Conservation (phyloP, 1,140 invertebrate genomes). For the Lasioglossum baleicum region DNA sequence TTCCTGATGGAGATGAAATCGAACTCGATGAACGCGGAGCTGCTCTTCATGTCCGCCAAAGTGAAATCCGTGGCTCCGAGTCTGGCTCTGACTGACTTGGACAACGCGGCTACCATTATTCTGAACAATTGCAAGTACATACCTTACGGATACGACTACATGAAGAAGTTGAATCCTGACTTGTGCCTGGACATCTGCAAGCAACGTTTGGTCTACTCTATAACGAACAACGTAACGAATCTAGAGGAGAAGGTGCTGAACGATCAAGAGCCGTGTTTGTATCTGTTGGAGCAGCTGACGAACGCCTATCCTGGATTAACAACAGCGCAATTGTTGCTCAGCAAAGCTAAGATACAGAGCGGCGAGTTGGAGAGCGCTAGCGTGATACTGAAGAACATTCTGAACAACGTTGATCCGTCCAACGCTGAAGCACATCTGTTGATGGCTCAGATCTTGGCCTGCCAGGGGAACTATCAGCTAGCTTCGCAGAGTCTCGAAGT, state of each 20-base stretch:
- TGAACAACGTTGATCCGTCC: slow-evolving; percentile 87
- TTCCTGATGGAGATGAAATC: slow-evolving; percentile 91
- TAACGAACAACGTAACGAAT: slow-evolving; percentile 63
- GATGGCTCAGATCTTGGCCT: slow-evolving; percentile 91
- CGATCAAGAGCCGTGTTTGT: slow-evolving; percentile 81
- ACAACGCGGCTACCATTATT: slow-evolving; percentile 87
- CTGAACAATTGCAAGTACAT: slow-evolving; percentile 82
- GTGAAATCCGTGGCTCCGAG: slow-evolving; percentile 82
- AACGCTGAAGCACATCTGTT: slow-evolving; percentile 91
- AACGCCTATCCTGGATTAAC: slow-evolving; percentile 91
- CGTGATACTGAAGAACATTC: slow-evolving; percentile 85
- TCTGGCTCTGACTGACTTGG: slow-evolving; percentile 83
- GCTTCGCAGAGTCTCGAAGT: slow-evolving; percentile 93
- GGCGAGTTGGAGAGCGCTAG: slow-evolving; percentile 87
- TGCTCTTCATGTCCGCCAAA: slow-evolving; percentile 86
- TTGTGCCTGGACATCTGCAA: slow-evolving; percentile 90
- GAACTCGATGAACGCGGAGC: slow-evolving; percentile 79
- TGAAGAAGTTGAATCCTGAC: slow-evolving; percentile 90
- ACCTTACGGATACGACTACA: slow-evolving; percentile 88
- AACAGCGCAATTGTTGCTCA: slow-evolving; percentile 87
- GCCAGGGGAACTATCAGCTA: slow-evolving; percentile 87
- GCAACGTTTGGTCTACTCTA: slow-evolving; percentile 87
- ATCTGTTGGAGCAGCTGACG: slow-evolving; percentile 86
- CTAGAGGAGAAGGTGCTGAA: slow-evolving; percentile 48
- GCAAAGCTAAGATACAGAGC: slow-evolving; percentile 89